Evolutionary conservation across 1,140 invertebrate species (phyloP), one percentile per base, ranked within the genome.

Genomic region (Dermatophagoides farinae): DNA sequence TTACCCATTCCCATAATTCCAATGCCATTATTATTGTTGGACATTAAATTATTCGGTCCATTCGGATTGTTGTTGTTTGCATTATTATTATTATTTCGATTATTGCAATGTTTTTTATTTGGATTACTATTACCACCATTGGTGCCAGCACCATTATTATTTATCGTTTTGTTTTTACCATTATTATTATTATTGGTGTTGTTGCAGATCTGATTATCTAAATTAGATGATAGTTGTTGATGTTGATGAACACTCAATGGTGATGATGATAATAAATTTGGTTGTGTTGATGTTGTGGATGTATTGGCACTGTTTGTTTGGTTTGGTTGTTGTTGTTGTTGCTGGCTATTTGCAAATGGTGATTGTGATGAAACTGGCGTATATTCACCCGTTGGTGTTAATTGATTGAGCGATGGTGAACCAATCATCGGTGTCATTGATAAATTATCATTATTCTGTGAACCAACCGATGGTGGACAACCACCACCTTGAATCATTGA

Each of bases 81-180:
- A 25, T 55, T 58, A 58, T 58, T 58, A n/a, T 49, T n/a, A 43
- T 58, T 43, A 46, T 58, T 58, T 55, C 57, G 25, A 58, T 58
- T 58, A 38, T 58, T 58, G 37, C 37, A 31, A 58, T 58, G 22
- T 25, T 46, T 58, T 14, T 47, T 39, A 12, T 57, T 57, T 14
- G 11, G 20, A 44, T 57, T 57, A 57, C 38, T 57, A 22, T 44
- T 41, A 38, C 12, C n/a, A 40, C 18, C 14, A 40, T 57, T 57
- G 31, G 50, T 50, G n/a, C 23, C 20, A 20, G 6, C 22, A 14
- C 14, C 51, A 31, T 11, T 10, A 60, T 49, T 49, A 22, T 18
- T 60, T 18, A n/a, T 25, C 11, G 43, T 20, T 37, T 20, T 39
- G 16, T 47, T 47, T 18, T 50, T 50, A 39, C 14, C 47, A 43